Evolutionary conservation across 2,888 invertebrate genomes (phyloP).

Genomic region (Torymus texanus): DNA sequence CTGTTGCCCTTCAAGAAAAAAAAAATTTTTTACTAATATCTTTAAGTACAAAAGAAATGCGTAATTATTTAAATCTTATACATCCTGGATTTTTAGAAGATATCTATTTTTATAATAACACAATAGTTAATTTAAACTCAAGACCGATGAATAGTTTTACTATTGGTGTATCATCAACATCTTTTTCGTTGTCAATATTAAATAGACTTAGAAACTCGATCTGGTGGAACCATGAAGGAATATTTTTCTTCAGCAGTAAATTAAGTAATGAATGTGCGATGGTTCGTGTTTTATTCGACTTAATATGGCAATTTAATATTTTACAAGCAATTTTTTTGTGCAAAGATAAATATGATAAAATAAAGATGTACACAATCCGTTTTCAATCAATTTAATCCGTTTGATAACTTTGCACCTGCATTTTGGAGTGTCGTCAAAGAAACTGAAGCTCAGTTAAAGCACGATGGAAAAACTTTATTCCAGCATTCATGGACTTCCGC

Average conservation of each 20-base stretch:
- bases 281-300: neutral
- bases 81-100: neutral
- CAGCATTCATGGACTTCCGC: neutral
- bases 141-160: neutral
- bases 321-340: conserved; percentile 10
- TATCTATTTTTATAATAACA: neutral
- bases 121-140: neutral
- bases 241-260: neutral
- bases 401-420: conserved; percentile 5
- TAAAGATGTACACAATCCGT: neutral
- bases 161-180: neutral
- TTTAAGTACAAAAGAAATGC: neutral
- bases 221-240: conserved; percentile 23
- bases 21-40: neutral
- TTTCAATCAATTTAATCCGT: conserved; percentile 29
- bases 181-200: neutral
- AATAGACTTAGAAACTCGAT: conserved; percentile 2
- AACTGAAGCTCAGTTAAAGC: neutral
- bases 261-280: neutral
- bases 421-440: neutral
- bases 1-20: neutral
- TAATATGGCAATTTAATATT: conserved; percentile 14
- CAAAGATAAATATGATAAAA: neutral
- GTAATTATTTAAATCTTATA: neutral
- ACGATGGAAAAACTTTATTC: neutral